Conservation (phyloP, 2,888 invertebrate genomes). For the Acronicta alni region DNA sequence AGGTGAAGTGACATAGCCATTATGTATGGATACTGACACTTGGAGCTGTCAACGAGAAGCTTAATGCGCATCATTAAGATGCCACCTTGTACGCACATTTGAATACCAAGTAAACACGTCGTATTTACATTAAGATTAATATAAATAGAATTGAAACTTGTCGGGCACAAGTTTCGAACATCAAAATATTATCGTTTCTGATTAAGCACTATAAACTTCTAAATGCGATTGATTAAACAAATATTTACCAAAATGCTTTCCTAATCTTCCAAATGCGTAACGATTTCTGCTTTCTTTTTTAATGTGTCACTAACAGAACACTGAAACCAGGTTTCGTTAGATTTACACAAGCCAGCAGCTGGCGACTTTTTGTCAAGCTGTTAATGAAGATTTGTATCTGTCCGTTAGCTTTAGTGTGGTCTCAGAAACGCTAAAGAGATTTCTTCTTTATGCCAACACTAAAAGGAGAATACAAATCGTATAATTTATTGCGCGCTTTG, state of each 20-base stretch:
- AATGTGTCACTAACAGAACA: constrained; percentile 39
- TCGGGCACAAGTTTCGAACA: constrained; percentile 12
- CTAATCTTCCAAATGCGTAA: constrained; percentile 32
- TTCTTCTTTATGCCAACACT: constrained; percentile 70
- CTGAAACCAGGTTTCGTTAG: constrained; percentile 66
- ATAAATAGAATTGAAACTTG: constrained; percentile 52
- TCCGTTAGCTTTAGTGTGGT: constrained; percentile 76
- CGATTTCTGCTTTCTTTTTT: constrained; percentile 35
- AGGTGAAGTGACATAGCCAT: constrained; percentile 58
- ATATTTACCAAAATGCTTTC: constrained; percentile 26
- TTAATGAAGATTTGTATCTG: constrained; percentile 85
- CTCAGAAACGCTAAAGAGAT: constrained; percentile 71
- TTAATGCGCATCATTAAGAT: constrained; percentile 64
- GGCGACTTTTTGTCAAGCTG: constrained; percentile 80
- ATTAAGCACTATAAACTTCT: constrained; percentile 13
- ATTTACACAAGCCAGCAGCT: constrained; percentile 76
- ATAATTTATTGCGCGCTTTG: constrained; percentile 80
- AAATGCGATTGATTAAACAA: constrained; percentile 35
- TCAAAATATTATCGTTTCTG: constrained; percentile 30
- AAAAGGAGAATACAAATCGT: constrained; percentile 69
- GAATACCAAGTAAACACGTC: constrained; percentile 41
- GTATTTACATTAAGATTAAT: constrained; percentile 48
- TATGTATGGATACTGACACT: constrained; percentile 63
- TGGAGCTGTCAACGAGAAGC: constrained; percentile 61
- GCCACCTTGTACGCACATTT: constrained; percentile 46